These are phyloP conservation scores for Trissolcus japonicus DNA, from an alignment of 2,888 invertebrate species.

Conservation along the genomic window DNA sequence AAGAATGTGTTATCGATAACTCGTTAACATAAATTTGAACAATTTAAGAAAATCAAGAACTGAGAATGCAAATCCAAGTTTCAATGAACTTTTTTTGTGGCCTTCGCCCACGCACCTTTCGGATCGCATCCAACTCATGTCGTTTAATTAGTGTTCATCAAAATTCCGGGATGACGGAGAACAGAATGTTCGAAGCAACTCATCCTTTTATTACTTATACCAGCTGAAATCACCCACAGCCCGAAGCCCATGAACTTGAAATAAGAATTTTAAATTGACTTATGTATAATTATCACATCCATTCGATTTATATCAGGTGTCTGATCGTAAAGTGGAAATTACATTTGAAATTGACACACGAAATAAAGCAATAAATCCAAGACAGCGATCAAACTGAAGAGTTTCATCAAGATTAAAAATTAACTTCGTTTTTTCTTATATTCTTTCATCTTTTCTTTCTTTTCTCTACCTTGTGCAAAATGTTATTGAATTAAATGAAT, in stretches of 20 bases:
- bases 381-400: conserved; percentile 37
- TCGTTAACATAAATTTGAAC: no score
- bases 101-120: conserved; percentile 55
- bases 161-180: conserved; percentile 57
- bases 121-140: conserved; percentile 54
- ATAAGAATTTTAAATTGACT: conserved; percentile 65
- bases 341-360: conserved; percentile 54
- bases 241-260: conserved; percentile 62
- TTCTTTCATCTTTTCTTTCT: background rate
- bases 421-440: conserved; percentile 21
- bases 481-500: conserved; percentile 15
- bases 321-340: conserved; percentile 55
- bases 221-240: conserved; percentile 65
- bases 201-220: conserved; percentile 55
- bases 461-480: background rate
- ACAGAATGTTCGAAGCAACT: conserved; percentile 57
- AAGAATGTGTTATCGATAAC: no score
- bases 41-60: no score
- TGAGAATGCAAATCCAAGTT: conserved; percentile 48
- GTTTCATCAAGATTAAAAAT: conserved; percentile 32
- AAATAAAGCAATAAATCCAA: conserved; percentile 48
- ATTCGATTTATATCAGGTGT: conserved; percentile 64
- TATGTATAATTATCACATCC: conserved; percentile 66
- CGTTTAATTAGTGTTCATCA: conserved; percentile 59
- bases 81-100: conserved; percentile 43